Percentiles rank a stretch among this genome's conserved stretches.
Conservation (phyloP, 2,113 vertebrate genomes). For the Hemiscyllium ocellatum region DNA sequence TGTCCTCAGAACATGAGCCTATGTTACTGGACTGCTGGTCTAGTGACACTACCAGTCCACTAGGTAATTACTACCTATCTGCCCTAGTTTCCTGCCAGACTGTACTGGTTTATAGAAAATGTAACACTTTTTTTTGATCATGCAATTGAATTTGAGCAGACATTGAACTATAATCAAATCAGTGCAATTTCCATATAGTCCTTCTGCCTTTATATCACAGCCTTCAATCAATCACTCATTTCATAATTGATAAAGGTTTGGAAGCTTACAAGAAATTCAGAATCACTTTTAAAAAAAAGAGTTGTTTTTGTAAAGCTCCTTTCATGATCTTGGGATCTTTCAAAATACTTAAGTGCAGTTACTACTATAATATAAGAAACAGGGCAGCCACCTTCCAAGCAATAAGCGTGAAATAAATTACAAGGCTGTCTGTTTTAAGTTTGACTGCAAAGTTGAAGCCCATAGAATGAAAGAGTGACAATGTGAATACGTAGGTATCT, state of each 20-base stretch:
- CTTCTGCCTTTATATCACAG: not conserved
- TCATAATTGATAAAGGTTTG: not conserved
- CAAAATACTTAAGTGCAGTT: not conserved
- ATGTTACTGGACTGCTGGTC: too few relatives aligned
- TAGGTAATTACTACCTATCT: too few relatives aligned
- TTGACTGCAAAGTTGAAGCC: not conserved
- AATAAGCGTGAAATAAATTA: not conserved
- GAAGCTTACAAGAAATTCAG: not conserved
- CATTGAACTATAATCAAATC: not conserved
- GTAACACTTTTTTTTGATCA: not conserved
- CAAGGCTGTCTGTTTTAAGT: not conserved
- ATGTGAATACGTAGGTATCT: not conserved
- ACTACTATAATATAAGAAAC: not conserved
- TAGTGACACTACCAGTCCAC: too few relatives aligned
- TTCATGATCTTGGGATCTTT: not conserved
- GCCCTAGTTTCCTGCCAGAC: not conserved
- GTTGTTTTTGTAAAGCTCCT: not conserved
- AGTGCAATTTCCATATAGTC: not conserved
- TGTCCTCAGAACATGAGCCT: too few relatives aligned
- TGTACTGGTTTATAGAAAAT: not conserved
- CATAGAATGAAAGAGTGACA: not conserved
- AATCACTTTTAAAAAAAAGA: not conserved
- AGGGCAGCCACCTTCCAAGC: not conserved
- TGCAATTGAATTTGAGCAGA: not conserved
- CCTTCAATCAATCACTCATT: not conserved